Percentiles rank a stretch among this genome's conserved stretches.
These are phyloP conservation scores for Andrena bicolor DNA, from an alignment of 2,888 invertebrate species.

Conservation along the genomic window DNA sequence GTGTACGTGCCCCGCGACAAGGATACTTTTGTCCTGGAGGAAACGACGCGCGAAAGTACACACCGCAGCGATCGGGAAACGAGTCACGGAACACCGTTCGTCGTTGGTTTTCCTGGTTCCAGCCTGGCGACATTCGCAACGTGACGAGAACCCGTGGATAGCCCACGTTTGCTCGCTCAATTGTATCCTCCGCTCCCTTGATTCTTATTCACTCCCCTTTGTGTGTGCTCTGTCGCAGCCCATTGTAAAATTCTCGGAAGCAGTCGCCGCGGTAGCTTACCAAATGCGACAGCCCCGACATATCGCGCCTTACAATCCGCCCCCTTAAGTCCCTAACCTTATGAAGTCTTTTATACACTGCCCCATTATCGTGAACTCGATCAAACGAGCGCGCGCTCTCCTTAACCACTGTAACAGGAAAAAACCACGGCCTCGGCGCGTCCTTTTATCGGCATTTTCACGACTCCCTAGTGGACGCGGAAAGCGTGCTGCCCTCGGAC, in stretches of 20 bases:
- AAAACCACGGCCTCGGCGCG: not conserved
- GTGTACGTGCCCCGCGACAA: slow-evolving; percentile 22
- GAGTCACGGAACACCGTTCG: slow-evolving; percentile 56
- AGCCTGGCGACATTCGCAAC: slow-evolving; percentile 48
- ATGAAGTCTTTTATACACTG: not conserved
- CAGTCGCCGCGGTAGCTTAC: not conserved
- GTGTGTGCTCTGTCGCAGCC: not conserved
- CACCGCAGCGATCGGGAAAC: slow-evolving; percentile 31
- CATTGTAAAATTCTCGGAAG: not conserved
- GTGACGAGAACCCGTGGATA: slow-evolving; percentile 41
- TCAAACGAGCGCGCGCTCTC: not conserved
- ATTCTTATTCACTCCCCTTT: slow-evolving; percentile 18
- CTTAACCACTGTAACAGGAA: slow-evolving; percentile 13
- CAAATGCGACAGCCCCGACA: not conserved
- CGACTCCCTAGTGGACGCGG: slow-evolving; percentile 32
- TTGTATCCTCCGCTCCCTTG: slow-evolving; percentile 30
- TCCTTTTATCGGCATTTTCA: slow-evolving; percentile 27
- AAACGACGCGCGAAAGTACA: slow-evolving; percentile 20
- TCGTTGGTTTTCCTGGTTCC: slow-evolving; percentile 40
- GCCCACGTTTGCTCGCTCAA: slow-evolving; percentile 48
- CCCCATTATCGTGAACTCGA: slow-evolving; percentile 30
- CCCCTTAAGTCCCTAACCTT: not conserved
- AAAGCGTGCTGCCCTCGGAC: slow-evolving; percentile 25
- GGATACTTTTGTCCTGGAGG: slow-evolving; percentile 10
- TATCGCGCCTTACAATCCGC: not conserved